Base-by-base conservation (phyloP, 2,113 vertebrate genomes). In the Xyliphius kryptos region DNA sequence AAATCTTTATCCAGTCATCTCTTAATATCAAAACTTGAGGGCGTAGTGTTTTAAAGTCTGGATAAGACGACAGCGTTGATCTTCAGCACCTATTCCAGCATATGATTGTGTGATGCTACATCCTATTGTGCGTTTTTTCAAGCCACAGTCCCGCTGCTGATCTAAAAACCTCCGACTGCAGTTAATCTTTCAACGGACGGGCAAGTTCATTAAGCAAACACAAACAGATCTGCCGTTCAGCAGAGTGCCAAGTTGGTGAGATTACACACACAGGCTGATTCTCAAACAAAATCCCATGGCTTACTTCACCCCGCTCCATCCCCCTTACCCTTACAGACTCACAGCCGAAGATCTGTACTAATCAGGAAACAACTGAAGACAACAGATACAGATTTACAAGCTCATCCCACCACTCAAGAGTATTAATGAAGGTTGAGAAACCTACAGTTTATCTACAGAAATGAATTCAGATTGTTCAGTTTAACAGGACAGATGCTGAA, bases 141-240 rank as follows among this genome's bases (percentile, higher is more conserved):
- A 32, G 26, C 26, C 26, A 6, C 26, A 1, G 20, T 21, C 61
- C 46, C 59, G 22, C 58, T 72, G 70, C 65, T 63, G 64, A 67
- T 47, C 26, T 63, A 59, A 64, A 32, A 32, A 32, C 43, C 38
- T 63, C 60, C 38, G 58, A 57, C 51, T 11, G 32, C 46, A 66
- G 53, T 51, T 40, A 69, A 51, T 69, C 66, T 57, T 66, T 38
- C 50, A 54, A 55, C 46, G 43, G 40, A 67, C 64, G 50, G 46
- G 70, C 55, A 48, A 52, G 49, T 65, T 63, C 53, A 58, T 74
- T 66, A 70, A 20, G 19, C 51, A 52, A 51, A 38, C 66, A 51
- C 54, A 1, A 54, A 21, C 50, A 51, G 40, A 68, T 69, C 51
- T 68, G 61, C 51, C 67, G 21, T 47, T 2, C 5, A 57, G 15